Conservation (phyloP, 2,888 invertebrate species). For the Rhingia campestris region DNA sequence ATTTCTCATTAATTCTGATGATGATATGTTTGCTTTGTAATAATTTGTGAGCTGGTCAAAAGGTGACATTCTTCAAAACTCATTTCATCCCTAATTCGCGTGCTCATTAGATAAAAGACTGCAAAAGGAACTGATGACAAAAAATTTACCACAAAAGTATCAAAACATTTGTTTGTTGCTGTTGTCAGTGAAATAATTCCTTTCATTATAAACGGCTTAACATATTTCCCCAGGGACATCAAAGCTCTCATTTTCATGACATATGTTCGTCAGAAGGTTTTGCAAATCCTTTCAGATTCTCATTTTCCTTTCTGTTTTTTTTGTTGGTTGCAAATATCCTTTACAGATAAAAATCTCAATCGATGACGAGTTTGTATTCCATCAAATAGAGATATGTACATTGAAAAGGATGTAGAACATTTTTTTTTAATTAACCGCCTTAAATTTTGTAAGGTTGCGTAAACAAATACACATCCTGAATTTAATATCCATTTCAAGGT, state of each 20-base stretch:
- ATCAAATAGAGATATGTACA: background rate
- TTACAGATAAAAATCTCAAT: slow-evolving; percentile 70
- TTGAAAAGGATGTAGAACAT: slow-evolving; percentile 21
- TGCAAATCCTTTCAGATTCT: slow-evolving; percentile 59
- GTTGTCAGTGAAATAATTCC: slow-evolving; percentile 57
- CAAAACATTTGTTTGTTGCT: slow-evolving; percentile 9
- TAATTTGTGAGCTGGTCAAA: slow-evolving; percentile 25
- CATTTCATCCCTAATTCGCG: background rate
- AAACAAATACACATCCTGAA: slow-evolving; percentile 6
- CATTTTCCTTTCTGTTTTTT: slow-evolving; percentile 12
- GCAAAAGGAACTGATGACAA: slow-evolving; percentile 56
- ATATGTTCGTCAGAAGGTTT: slow-evolving; percentile 64
- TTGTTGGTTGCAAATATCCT: slow-evolving; percentile 37
- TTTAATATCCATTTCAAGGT: background rate
- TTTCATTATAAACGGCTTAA: slow-evolving; percentile 83
- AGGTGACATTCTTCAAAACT: background rate
- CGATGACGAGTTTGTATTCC: slow-evolving; percentile 54
- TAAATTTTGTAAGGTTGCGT: slow-evolving; percentile 2
- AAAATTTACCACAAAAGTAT: slow-evolving; percentile 48
- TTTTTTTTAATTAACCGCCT: slow-evolving; percentile 56
- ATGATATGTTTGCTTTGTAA: slow-evolving; percentile 46
- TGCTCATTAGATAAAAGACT: slow-evolving; percentile 39
- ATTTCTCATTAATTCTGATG: slow-evolving; percentile 37
- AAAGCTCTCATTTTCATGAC: slow-evolving; percentile 79
- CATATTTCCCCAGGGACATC: slow-evolving; percentile 81